phyloP scores from a whole-genome alignment of 2,888 invertebrate species.

The Lamellibrachia satsuma region DNA sequence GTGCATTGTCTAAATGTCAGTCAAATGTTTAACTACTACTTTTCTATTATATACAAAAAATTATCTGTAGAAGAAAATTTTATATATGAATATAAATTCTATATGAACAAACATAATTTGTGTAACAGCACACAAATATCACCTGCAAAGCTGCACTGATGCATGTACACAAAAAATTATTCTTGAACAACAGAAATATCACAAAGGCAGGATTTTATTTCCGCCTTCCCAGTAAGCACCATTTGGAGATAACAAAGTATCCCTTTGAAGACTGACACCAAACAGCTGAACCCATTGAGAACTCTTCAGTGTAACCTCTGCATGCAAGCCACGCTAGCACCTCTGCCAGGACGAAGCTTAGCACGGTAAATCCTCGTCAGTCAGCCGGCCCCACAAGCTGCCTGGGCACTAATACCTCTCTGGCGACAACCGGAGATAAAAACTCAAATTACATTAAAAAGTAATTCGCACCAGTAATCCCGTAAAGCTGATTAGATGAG shows the following conservation, averaged over 20 bases:
- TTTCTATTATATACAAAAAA: no score
- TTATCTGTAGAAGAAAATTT: no score
- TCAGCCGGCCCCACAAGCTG: neutral
- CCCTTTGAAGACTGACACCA: neutral
- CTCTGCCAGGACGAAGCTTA: neutral
- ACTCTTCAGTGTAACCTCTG: neutral
- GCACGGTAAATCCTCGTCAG: neutral
- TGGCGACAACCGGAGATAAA: conserved; percentile 3
- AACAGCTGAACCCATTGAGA: neutral
- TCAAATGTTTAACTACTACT: no score
- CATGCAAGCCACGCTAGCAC: neutral
- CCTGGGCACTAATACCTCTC: neutral
- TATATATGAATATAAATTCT: no score
- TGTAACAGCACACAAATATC: no score
- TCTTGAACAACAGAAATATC: neutral
- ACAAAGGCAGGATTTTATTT: neutral
- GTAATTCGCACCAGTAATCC: conserved; percentile 17
- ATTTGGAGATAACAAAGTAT: neutral
- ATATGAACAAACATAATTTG: no score
- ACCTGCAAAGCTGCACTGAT: neutral
- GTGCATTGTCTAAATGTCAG: no score
- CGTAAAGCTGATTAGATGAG: conserved; percentile 17
- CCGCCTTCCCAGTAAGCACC: neutral
- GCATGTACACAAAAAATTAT: neutral
- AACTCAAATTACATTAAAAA: conserved; percentile 7